Evolutionary conservation across 2,797 vertebrate genomes (phyloP), one percentile per base, ranked within the genome.

Genomic region (Anabacerthia variegaticeps): DNA sequence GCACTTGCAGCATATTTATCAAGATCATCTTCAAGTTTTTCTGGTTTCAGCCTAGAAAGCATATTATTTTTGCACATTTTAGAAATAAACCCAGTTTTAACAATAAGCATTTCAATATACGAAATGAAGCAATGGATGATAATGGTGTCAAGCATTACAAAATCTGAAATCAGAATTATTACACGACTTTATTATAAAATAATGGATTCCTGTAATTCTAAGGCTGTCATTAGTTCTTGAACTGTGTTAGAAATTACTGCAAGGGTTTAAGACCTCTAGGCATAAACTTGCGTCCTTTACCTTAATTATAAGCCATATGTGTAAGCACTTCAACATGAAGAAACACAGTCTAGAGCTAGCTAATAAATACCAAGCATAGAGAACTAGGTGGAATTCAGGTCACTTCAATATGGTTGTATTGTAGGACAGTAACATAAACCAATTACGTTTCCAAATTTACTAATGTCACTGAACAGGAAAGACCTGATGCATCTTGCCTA

Each of bases 1-100:
- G 98, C 98, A 62, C 97, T 97, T 81, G 97, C 98, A 41, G 98
- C 98, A 6, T 98, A 99, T 69, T 97, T 98, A 88, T 98, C 97
- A 91, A 99, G 98, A 73, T 98, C 98, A 85, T 98, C 98, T 93
- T 98, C 99, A 6, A 98, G 98, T 61, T 98, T 98, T 93, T 97
- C 97, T 32, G 99, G 98, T 95, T 99, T 99, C 73, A 99, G 97
- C 80, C 99, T 99, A 95, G 34, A 92, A 81, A 81, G 13, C 28
- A 54, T 26, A 82, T 67, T 61, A 63, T 77, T 95, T 97, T 93
- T 84, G 11, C 36, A 81, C 5, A 66, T 69, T 78, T 88, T 14
- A 84, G 86, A 93, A 85, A 72, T 14, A 44, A 93, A 48, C 3
- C 2, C 58, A 36, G 18, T 56, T 83, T 91, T 76, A 88, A 85